Evolutionary conservation across 2,888 invertebrate genomes (phyloP).

Genomic region (Diachrysia chrysitis): DNA sequence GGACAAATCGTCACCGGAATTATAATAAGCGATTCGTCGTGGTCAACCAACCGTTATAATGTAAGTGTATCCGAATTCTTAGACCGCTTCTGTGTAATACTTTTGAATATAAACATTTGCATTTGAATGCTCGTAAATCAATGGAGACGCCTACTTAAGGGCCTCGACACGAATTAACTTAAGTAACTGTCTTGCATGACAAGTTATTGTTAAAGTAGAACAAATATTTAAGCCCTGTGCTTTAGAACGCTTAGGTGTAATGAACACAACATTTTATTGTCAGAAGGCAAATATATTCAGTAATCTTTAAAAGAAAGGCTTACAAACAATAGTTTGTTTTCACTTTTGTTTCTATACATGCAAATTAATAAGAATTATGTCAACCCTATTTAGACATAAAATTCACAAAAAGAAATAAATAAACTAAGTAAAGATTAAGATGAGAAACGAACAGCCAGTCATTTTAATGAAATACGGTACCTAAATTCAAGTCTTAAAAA

Average conservation of each 20-base stretch:
- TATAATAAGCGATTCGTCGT: conserved; percentile 62
- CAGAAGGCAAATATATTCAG: background rate
- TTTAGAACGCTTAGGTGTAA: conserved; percentile 29
- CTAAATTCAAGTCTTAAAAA: background rate
- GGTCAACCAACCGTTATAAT: conserved; percentile 66
- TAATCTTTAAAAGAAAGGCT: background rate
- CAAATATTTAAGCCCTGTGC: conserved; percentile 43
- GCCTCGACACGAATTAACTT: conserved; percentile 44
- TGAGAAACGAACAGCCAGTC: background rate
- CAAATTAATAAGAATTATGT: background rate
- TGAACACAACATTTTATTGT: conserved; percentile 17
- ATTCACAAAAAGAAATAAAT: no score
- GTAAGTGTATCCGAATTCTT: conserved; percentile 64
- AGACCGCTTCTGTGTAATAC: conserved; percentile 52
- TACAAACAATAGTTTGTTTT: background rate
- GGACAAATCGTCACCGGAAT: conserved; percentile 67
- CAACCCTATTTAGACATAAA: no score
- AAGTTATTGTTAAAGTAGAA: conserved; percentile 49
- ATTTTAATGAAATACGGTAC: background rate
- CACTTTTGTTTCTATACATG: background rate
- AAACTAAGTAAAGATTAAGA: no score
- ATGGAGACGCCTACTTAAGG: conserved; percentile 51
- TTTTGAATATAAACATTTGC: conserved; percentile 61
- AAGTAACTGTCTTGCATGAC: conserved; percentile 45
- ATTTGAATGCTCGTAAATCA: conserved; percentile 57